Percentiles rank a stretch among this genome's conserved stretches.
Conservation (phyloP, 1,140 invertebrate genomes). For the Sinella curviseta region DNA sequence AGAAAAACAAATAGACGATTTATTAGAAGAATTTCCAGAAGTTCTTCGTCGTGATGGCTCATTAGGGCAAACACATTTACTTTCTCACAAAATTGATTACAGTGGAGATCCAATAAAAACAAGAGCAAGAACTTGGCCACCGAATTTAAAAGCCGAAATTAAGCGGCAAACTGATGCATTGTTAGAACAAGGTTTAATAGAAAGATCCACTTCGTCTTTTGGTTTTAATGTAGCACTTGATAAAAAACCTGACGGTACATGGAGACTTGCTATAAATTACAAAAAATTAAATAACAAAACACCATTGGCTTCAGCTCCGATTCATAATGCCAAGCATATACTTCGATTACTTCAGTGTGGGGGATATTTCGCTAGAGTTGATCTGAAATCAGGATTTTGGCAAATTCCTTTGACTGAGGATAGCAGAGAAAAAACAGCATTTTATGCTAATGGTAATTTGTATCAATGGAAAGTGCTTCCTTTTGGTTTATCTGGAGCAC, state of each 20-base stretch:
- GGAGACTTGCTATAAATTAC: constrained; percentile 13
- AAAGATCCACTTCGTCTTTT: not conserved
- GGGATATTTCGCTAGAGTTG: not conserved
- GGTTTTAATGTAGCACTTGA: constrained; percentile 31
- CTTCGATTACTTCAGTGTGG: not conserved
- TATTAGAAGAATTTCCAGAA: not conserved
- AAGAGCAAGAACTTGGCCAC: not conserved
- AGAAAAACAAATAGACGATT: not conserved
- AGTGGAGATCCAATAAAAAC: not conserved
- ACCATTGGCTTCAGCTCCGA: not conserved
- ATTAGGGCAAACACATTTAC: not conserved
- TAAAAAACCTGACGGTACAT: constrained; percentile 13
- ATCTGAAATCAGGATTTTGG: constrained; percentile 10
- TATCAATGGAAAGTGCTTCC: not conserved
- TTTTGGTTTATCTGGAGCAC: not conserved
- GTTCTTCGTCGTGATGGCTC: not conserved
- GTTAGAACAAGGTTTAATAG: not conserved
- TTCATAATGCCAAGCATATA: not conserved
- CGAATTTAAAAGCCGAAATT: not conserved
- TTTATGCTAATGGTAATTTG: constrained; percentile 16
- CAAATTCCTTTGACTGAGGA: not conserved
- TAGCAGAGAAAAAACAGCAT: constrained; percentile 1
- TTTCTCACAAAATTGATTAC: not conserved
- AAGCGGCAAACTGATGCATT: not conserved
- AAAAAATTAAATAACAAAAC: constrained; percentile 13